Percentiles rank a stretch among this genome's conserved stretches.
Conservation (phyloP, 2,888 invertebrate genomes). For the Epirrhoe alternata region DNA sequence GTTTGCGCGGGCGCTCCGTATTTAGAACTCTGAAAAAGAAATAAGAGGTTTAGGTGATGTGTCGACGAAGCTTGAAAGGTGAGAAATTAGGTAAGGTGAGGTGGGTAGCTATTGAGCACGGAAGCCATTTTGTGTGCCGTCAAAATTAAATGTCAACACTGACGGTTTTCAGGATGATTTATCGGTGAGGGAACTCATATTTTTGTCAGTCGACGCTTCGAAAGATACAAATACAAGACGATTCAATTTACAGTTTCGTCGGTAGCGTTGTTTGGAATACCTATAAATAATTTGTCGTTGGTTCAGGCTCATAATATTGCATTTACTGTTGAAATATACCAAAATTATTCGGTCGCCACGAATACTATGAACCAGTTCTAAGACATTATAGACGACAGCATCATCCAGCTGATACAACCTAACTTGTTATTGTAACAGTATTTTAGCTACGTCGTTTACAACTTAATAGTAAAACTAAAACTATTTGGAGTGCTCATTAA, state of each 20-base stretch:
- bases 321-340: no score
- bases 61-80: constrained; percentile 54
- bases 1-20: constrained; percentile 59
- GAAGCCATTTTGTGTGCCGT: constrained; percentile 59
- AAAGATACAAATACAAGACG: constrained; percentile 25
- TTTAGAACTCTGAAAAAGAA: constrained; percentile 79
- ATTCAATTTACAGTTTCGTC: constrained; percentile 43
- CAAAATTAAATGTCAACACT: constrained; percentile 64
- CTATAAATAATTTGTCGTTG: constrained; percentile 23
- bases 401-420: background rate
- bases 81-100: constrained; percentile 68
- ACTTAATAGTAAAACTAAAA: constrained; percentile 56
- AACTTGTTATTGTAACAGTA: background rate
- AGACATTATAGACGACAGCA: background rate
- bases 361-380: background rate
- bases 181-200: constrained; percentile 38
- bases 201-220: constrained; percentile 48
- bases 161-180: constrained; percentile 44
- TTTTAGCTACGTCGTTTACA: constrained; percentile 2
- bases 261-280: constrained; percentile 38
- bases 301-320: no score
- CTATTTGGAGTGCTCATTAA: constrained; percentile 61
- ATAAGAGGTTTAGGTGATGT: constrained; percentile 66
- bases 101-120: constrained; percentile 62
- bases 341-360: background rate